Conservation (phyloP, 2,888 invertebrate species). For the Ischnus inquisitorius region DNA sequence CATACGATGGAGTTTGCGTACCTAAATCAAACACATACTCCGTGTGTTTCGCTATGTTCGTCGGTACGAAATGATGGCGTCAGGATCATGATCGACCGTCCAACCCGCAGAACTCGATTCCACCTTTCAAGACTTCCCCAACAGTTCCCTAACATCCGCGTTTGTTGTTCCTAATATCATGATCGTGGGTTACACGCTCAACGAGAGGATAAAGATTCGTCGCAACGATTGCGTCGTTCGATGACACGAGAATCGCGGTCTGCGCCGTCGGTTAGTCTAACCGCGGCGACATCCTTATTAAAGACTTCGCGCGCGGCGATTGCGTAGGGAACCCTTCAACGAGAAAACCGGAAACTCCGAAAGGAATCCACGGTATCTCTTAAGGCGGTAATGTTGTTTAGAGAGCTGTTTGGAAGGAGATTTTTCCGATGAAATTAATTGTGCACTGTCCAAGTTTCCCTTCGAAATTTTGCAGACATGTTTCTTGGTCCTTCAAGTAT, state of each 20-base stretch:
- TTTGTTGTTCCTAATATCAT: constrained; percentile 72
- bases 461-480: too few species aligned
- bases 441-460: too few species aligned
- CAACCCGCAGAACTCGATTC: constrained; percentile 29
- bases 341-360: constrained; percentile 32
- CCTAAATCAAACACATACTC: not conserved
- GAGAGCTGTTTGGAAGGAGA: too few species aligned
- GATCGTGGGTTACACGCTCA: constrained; percentile 26
- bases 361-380: constrained; percentile 16
- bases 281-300: constrained; percentile 75
- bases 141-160: not conserved
- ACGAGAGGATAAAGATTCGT: constrained; percentile 51
- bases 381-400: too few species aligned
- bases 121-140: constrained; percentile 3
- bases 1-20: not conserved
- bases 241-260: constrained; percentile 65
- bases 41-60: not conserved
- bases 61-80: not conserved
- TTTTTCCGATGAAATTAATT: too few species aligned
- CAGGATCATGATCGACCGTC: constrained; percentile 11
- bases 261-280: constrained; percentile 52
- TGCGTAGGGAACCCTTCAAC: not conserved
- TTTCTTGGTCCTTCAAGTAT: too few species aligned
- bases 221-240: constrained; percentile 56
- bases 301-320: constrained; percentile 9